These are phyloP conservation scores for Pipa parva DNA, from an alignment of 2,113 vertebrate genomes.

Conservation along the genomic window DNA sequence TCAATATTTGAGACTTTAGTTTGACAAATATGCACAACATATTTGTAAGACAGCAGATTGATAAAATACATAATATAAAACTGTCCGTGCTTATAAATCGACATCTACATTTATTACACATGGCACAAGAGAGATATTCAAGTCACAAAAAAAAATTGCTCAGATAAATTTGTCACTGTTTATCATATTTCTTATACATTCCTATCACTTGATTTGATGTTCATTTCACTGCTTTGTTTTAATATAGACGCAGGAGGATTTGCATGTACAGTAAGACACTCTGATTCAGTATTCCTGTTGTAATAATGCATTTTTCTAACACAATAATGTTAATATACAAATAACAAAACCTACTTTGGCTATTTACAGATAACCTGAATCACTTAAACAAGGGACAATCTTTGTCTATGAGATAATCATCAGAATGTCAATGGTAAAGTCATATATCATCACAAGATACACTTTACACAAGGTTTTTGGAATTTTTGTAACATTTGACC, in stretches of 20 bases:
- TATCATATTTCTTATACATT: constrained; percentile 2
- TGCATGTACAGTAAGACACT: no score
- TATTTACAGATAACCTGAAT: background rate
- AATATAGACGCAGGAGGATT: background rate
- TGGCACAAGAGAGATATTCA: constrained; percentile 28
- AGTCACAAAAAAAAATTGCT: background rate
- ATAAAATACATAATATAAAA: constrained; percentile 27
- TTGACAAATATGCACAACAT: constrained; percentile 25
- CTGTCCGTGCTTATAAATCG: constrained; percentile 11
- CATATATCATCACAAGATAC: background rate
- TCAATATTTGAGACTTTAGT: constrained; percentile 14
- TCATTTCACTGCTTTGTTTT: background rate
- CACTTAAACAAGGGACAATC: background rate
- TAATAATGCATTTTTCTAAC: no score
- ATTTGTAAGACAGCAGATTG: constrained; percentile 7
- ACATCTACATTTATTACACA: constrained; percentile 8
- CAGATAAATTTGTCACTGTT: background rate
- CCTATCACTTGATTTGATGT: background rate
- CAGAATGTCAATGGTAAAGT: background rate
- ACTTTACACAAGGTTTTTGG: background rate
- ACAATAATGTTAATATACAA: no score
- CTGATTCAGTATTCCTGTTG: no score
- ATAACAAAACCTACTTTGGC: background rate
- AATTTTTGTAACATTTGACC: background rate
- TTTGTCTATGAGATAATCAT: background rate